Percentiles rank a stretch among this genome's conserved stretches.
These are phyloP conservation scores for Harmothoe impar DNA, from an alignment of 2,888 invertebrate genomes.

Conservation along the genomic window DNA sequence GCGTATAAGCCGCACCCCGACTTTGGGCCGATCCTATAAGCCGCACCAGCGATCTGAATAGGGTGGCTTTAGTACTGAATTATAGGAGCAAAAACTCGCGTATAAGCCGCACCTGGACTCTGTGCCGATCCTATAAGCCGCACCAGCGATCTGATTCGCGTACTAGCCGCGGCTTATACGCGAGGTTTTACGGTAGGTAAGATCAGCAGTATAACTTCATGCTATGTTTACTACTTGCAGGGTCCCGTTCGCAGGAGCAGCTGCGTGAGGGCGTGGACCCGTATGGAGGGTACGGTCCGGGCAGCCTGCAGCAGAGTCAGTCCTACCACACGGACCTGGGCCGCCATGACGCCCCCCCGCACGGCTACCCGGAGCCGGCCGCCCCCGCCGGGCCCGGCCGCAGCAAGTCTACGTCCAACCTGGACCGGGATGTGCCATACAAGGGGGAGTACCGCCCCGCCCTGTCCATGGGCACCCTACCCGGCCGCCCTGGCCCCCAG, in stretches of 20 bases:
- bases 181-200: too few relatives aligned
- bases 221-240: not conserved
- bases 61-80: too few relatives aligned
- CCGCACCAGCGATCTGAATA: too few relatives aligned
- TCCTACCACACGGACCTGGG: conserved; percentile 58
- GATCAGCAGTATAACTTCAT: too few relatives aligned
- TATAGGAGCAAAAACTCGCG: too few relatives aligned
- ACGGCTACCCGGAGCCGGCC: not conserved
- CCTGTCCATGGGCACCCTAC: conserved; percentile 63
- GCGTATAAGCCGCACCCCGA: too few relatives aligned
- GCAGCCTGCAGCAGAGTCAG: conserved; percentile 32
- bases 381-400: conserved; percentile 13
- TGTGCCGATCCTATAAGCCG: too few relatives aligned
- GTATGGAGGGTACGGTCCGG: not conserved
- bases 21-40: too few relatives aligned
- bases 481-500: conserved; percentile 30
- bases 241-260: conserved; percentile 56
- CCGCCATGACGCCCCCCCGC: conserved; percentile 7
- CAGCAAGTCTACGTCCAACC: conserved; percentile 71
- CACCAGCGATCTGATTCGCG: too few relatives aligned
- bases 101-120: too few relatives aligned
- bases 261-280: conserved; percentile 34
- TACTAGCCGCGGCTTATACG: too few relatives aligned
- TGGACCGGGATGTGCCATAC: conserved; percentile 65
- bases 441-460: conserved; percentile 41